These are phyloP conservation scores for Pristionchus fissidentatus DNA, from an alignment of 2,888 invertebrate genomes.

Conservation along the genomic window DNA sequence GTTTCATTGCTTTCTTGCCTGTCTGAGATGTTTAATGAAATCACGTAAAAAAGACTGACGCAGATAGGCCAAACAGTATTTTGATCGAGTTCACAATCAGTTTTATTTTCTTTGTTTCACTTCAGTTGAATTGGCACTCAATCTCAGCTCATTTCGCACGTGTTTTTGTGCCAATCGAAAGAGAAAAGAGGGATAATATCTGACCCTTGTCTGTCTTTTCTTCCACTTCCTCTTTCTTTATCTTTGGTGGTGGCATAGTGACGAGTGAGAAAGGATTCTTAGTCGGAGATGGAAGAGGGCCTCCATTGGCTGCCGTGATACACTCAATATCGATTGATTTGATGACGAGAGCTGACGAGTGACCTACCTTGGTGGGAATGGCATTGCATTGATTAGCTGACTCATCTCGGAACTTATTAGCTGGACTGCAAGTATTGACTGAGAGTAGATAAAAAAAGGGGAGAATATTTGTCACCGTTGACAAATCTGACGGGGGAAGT, in stretches of 20 bases:
- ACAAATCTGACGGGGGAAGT: slow-evolving; percentile 72
- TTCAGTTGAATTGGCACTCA: slow-evolving; percentile 22
- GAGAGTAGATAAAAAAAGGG: not conserved
- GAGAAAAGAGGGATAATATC: no score
- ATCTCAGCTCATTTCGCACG: slow-evolving; percentile 22
- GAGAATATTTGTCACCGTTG: not conserved
- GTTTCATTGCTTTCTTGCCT: not conserved
- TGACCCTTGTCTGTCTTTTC: slow-evolving; percentile 7
- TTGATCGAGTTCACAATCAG: slow-evolving; percentile 38
- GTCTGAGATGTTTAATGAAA: not conserved
- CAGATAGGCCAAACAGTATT: not conserved
- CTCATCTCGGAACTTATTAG: slow-evolving; percentile 64
- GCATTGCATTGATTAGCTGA: slow-evolving; percentile 67
- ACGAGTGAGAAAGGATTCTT: slow-evolving; percentile 1
- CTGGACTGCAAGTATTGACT: slow-evolving; percentile 55
- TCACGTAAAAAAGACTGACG: slow-evolving; percentile 6
- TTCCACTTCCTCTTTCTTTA: not conserved
- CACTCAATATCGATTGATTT: slow-evolving; percentile 60
- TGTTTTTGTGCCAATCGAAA: no score
- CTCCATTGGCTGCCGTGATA: slow-evolving; percentile 73
- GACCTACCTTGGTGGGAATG: slow-evolving; percentile 62
- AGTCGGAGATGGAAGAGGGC: slow-evolving; percentile 56
- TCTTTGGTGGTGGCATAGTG: not conserved
- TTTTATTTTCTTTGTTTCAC: slow-evolving; percentile 14
- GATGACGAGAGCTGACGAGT: not conserved